Percentiles rank a stretch among this genome's conserved stretches.
These are phyloP conservation scores for Anticlea derivata DNA, from an alignment of 2,888 invertebrate species.

Conservation along the genomic window DNA sequence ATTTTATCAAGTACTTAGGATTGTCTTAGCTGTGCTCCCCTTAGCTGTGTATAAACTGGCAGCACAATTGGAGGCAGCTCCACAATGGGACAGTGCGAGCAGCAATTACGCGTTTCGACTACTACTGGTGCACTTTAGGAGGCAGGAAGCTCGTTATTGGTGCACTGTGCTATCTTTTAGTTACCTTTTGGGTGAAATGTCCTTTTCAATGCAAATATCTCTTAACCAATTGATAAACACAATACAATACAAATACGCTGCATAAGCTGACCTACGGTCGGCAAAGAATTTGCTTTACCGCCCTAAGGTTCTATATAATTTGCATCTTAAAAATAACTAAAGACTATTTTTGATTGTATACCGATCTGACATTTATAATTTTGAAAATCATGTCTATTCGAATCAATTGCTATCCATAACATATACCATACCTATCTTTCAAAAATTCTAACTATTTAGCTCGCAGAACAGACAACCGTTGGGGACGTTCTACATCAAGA, in stretches of 20 bases:
- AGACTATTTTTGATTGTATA: no score
- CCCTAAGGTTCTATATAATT: no score
- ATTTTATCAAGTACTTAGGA: background rate
- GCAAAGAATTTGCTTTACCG: no score
- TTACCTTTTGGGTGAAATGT: background rate
- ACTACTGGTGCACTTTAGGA: constrained; percentile 13
- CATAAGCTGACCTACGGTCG: background rate
- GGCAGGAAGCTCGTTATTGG: constrained; percentile 17
- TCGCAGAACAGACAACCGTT: no score
- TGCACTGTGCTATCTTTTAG: constrained; percentile 4
- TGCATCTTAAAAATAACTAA: no score
- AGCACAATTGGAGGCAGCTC: constrained; percentile 55
- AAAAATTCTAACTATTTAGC: no score
- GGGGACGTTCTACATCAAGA: no score
- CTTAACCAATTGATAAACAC: background rate
- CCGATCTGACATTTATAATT: no score
- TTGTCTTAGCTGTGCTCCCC: constrained; percentile 6
- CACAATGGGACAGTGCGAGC: constrained; percentile 26
- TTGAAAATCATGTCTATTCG: no score
- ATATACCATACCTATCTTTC: no score
- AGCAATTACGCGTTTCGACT: constrained; percentile 26
- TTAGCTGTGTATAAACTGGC: constrained; percentile 14
- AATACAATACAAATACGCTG: background rate
- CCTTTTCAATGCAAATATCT: background rate
- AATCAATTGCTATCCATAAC: no score